Evolutionary conservation across 2,797 vertebrate genomes (phyloP), one percentile per base, ranked within the genome.

Genomic region (Periparus ater): DNA sequence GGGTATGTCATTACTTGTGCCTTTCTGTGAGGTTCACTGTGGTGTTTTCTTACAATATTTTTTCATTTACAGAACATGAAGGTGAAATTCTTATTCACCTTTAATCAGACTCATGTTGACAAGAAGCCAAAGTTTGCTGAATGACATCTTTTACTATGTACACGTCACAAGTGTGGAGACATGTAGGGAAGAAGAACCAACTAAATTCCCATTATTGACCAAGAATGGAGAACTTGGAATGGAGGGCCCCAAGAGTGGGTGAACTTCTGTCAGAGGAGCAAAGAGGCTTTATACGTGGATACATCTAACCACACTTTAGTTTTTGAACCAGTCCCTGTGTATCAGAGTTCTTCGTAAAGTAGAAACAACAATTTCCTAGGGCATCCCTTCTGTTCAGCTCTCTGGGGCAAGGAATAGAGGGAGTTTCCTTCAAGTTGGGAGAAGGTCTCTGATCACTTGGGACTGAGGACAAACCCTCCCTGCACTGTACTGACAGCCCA

Each of bases 221-320:
- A 47, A 21, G 29, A 48, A 4, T 20, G 54, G 54, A 67, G 38
- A 85, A 68, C 18, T 57, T 9, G 0, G 60, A 85, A 36, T 3
- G 22, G 30, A 65, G 38, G 13, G 50, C 19, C n/a, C 12, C 27
- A 63, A 29, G 23, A 54, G 34, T 29, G 21, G 32, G 21, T 65
- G 22, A 60, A 85, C 19, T 85, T 36, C 32, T 83, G 51, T 20
- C 51, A 47, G 48, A 82, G 72, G 17, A 74, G 68, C 26, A 71
- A 16, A 57, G 20, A 71, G 26, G 20, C 32, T 77, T 90, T 63
- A 25, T 17, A 47, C 13, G 18, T 83, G 20, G 29, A 58, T 15
- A 18, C 0, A 8, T 29, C 42, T 48, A 73, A 76, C 27, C n/a
- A 38, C 0, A 0, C 34, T 66, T 67, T 7, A 53, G 40, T 60